Conservation (phyloP, 1,140 invertebrate species). For the Episyrphus balteatus region DNA sequence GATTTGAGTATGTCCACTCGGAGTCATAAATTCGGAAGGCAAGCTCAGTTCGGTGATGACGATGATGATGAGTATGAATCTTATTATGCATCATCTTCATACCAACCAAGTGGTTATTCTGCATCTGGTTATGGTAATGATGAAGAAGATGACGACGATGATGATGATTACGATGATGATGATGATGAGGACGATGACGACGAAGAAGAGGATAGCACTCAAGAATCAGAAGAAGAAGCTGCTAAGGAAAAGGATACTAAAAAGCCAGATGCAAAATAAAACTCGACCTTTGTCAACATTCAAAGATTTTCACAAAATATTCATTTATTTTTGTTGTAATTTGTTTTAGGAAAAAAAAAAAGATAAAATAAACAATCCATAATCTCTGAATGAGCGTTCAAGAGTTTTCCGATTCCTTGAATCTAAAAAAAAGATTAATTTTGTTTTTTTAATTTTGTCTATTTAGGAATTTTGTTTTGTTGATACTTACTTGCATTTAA, state of each 20-base stretch:
- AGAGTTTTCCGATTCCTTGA: slow-evolving; percentile 61
- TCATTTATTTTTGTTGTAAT: no score
- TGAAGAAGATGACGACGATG: slow-evolving; percentile 38
- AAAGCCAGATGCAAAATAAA: background rate
- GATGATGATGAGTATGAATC: slow-evolving; percentile 46
- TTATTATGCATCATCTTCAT: slow-evolving; percentile 19
- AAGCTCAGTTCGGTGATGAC: slow-evolving; percentile 48
- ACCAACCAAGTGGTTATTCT: slow-evolving; percentile 17
- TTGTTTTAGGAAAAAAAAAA: no score
- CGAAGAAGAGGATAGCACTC: slow-evolving; percentile 43
- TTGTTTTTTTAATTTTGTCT: slow-evolving; percentile 1
- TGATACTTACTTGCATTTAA: slow-evolving; percentile 71
- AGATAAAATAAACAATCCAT: no score
- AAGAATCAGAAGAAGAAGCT: slow-evolving; percentile 40
- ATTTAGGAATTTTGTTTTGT: slow-evolving; percentile 5
- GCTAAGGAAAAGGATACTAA: background rate
- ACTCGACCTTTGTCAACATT: no score
- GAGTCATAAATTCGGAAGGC: slow-evolving; percentile 71
- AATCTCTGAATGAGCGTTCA: slow-evolving; percentile 18
- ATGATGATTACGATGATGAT: slow-evolving; percentile 39
- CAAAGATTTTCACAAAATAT: no score
- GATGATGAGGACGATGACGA: slow-evolving; percentile 46
- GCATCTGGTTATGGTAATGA: slow-evolving; percentile 17
- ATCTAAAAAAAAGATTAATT: slow-evolving; percentile 43
- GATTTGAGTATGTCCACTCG: slow-evolving; percentile 90